Conservation (phyloP, 2,797 vertebrate genomes). For the Cyclopterus lumpus region DNA sequence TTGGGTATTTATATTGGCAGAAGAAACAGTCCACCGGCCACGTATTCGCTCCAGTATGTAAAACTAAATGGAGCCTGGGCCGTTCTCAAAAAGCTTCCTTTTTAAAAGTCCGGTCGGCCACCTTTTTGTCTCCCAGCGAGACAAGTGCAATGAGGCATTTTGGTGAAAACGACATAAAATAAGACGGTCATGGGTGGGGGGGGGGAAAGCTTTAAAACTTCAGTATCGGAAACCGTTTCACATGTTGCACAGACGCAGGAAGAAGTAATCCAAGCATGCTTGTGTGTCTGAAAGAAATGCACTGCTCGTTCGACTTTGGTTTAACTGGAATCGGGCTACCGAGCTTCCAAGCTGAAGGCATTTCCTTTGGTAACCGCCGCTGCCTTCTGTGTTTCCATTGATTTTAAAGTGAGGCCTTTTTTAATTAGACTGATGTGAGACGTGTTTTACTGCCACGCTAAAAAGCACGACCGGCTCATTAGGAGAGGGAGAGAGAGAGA, state of each 20-base stretch:
- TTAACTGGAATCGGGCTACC: slow-evolving; percentile 47
- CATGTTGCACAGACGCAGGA: slow-evolving; percentile 7
- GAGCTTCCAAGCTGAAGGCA: slow-evolving; percentile 30
- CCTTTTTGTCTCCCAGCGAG: background rate
- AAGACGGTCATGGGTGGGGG: background rate
- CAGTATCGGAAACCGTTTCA: background rate
- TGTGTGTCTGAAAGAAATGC: slow-evolving; percentile 10
- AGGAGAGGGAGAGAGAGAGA: slow-evolving; percentile 22
- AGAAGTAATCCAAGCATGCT: slow-evolving; percentile 21
- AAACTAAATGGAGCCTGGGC: background rate
- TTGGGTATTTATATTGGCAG: background rate
- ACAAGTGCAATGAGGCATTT: background rate
- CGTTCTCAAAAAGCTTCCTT: background rate
- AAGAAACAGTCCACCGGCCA: background rate
- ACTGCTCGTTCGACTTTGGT: slow-evolving; percentile 33
- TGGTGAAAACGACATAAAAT: background rate
- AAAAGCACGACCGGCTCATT: slow-evolving; percentile 70
- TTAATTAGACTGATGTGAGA: slow-evolving; percentile 72
- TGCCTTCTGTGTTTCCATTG: slow-evolving; percentile 59
- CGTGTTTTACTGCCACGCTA: slow-evolving; percentile 66
- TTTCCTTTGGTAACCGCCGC: slow-evolving; percentile 32
- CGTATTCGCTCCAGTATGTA: background rate
- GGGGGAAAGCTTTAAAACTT: slow-evolving; percentile 12
- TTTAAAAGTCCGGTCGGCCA: background rate
- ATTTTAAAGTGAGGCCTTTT: slow-evolving; percentile 54